These are phyloP conservation scores for Myoxocephalus aenaeus DNA, from an alignment of 2,797 vertebrate genomes.

Conservation along the genomic window DNA sequence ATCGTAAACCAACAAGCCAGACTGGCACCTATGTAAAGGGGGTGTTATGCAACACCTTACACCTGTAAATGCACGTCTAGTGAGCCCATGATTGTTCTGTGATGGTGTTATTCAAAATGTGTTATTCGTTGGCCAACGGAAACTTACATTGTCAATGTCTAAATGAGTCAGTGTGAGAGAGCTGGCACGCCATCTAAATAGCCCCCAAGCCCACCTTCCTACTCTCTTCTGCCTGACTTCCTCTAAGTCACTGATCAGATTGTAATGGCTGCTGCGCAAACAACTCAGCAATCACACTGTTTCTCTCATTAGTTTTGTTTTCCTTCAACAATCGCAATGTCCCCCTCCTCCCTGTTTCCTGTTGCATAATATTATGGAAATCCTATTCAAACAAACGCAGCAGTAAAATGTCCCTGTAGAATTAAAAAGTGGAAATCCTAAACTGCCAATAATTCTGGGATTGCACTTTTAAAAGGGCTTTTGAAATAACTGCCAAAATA, in stretches of 20 bases:
- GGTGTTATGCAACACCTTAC: constrained; percentile 50
- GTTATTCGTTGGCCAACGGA: constrained; percentile 1
- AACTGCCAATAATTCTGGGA: constrained; percentile 32
- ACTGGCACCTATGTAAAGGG: constrained; percentile 20
- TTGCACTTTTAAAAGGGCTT: constrained; percentile 15
- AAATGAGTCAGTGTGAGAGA: constrained; percentile 14
- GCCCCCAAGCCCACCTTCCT: constrained; percentile 1
- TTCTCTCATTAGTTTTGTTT: constrained; percentile 54
- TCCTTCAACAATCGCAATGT: constrained; percentile 24
- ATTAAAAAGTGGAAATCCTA: constrained; percentile 37
- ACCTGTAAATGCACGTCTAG: constrained; percentile 51
- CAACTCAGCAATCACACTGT: constrained; percentile 28
- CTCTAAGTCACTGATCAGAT: constrained; percentile 2
- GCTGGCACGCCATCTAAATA: neutral
- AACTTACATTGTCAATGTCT: constrained; percentile 29
- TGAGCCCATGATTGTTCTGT: constrained; percentile 8
- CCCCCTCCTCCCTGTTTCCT: constrained; percentile 10
- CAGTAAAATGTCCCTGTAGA: constrained; percentile 25
- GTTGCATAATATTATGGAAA: constrained; percentile 52
- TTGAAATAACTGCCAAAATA: constrained; percentile 22
- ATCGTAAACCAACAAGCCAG: constrained; percentile 30
- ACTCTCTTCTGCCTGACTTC: neutral
- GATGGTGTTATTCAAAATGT: constrained; percentile 11
- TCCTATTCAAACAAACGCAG: constrained; percentile 42
- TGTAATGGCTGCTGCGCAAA: constrained; percentile 6